phyloP scores from a whole-genome alignment of 1,140 invertebrate genomes.

The Zaprionus ghesquierei region DNA sequence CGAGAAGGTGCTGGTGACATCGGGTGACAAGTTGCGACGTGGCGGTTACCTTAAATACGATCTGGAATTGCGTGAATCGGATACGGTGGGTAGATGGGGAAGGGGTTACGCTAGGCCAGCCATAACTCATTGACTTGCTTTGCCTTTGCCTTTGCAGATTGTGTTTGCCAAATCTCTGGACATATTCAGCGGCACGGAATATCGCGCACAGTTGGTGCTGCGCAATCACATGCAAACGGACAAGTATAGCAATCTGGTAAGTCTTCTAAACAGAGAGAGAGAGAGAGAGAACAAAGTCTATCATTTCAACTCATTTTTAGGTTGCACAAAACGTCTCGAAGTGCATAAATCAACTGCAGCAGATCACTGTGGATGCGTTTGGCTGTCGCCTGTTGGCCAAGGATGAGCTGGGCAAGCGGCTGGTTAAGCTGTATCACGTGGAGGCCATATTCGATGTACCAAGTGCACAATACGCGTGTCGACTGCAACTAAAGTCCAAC shows the following conservation, averaged over 20 bases:
- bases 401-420: constrained; percentile 47
- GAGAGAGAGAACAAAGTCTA: background rate
- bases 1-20: constrained; percentile 74
- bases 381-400: constrained; percentile 67
- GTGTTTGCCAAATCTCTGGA: constrained; percentile 73
- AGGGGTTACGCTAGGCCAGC: background rate
- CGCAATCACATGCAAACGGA: constrained; percentile 81
- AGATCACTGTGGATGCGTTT: constrained; percentile 56
- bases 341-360: constrained; percentile 56
- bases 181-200: constrained; percentile 77
- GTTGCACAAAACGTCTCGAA: constrained; percentile 68
- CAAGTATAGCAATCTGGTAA: constrained; percentile 77
- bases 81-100: constrained; percentile 63
- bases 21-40: constrained; percentile 54
- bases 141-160: constrained; percentile 48
- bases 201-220: constrained; percentile 65
- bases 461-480: constrained; percentile 64
- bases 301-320: constrained; percentile 28
- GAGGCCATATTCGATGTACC: constrained; percentile 61
- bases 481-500: constrained; percentile 53
- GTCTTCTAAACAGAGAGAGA: background rate
- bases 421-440: constrained; percentile 71
- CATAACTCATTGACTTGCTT: constrained; percentile 22
- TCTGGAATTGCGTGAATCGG: constrained; percentile 78
- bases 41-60: constrained; percentile 75